Conservation (phyloP, 2,888 invertebrate species). For the Palloptera scutellata region DNA sequence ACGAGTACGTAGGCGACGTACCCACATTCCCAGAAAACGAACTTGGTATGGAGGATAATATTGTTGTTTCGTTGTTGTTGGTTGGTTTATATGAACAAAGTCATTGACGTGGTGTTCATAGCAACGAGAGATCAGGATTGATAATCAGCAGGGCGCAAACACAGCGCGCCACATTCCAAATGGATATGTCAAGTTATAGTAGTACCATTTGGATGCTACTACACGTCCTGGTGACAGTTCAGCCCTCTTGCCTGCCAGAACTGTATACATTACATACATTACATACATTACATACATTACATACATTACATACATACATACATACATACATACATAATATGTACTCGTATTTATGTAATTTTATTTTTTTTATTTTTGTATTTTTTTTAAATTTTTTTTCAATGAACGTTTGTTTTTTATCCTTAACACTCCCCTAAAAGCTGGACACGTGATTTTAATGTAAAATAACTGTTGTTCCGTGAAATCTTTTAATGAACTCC, state of each 20-base stretch:
- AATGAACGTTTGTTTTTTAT: constrained; percentile 9
- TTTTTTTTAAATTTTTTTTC: constrained; percentile 17
- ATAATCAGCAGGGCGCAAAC: too few relatives aligned
- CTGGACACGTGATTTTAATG: constrained; percentile 36
- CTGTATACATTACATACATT: neutral
- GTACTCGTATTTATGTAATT: constrained; percentile 15
- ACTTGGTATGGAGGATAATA: neutral
- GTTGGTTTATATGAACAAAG: too few relatives aligned
- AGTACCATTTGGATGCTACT: too few relatives aligned
- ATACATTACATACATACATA: too few relatives aligned
- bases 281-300: neutral
- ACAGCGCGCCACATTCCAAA: too few relatives aligned
- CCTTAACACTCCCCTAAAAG: constrained; percentile 4
- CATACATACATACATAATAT: neutral
- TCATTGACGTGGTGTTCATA: too few relatives aligned
- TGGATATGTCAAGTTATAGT: too few relatives aligned
- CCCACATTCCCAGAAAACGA: neutral
- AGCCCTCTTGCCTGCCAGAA: neutral
- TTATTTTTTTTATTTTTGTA: constrained; percentile 23
- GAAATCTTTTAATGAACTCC: constrained; percentile 36
- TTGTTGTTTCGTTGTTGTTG: too few relatives aligned
- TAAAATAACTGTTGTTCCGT: constrained; percentile 34
- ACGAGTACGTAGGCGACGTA: neutral
- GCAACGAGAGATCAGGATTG: too few relatives aligned
- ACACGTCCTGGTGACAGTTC: too few relatives aligned